These are phyloP conservation scores for Lamprologus lemairii DNA, from an alignment of 2,113 vertebrate species.

Conservation along the genomic window DNA sequence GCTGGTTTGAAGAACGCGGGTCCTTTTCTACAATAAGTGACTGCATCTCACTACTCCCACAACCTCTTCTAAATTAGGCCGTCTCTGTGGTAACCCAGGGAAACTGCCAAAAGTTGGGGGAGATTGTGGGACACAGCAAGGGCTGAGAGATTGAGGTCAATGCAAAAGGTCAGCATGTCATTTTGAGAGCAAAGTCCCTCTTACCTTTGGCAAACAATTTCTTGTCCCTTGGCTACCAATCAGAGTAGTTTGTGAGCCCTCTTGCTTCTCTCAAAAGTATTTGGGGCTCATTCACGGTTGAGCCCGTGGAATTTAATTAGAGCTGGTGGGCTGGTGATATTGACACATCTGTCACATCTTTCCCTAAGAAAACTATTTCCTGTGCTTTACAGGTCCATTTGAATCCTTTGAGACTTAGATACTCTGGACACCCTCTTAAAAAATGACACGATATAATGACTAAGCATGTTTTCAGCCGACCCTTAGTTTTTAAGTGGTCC, in stretches of 20 bases:
- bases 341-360: slow-evolving; percentile 22
- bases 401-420: not conserved
- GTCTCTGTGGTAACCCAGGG: slow-evolving; percentile 29
- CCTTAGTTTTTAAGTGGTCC: slow-evolving; percentile 47
- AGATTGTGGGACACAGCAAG: not conserved
- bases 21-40: not conserved
- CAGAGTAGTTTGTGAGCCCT: slow-evolving; percentile 11
- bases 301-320: slow-evolving; percentile 45
- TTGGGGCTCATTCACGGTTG: not conserved
- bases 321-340: slow-evolving; percentile 18
- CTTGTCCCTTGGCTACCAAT: slow-evolving; percentile 52
- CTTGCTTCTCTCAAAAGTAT: slow-evolving; percentile 12
- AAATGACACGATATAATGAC: slow-evolving; percentile 19
- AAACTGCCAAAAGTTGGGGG: slow-evolving; percentile 34
- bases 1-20: slow-evolving; percentile 16
- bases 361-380: slow-evolving; percentile 6
- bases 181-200: slow-evolving; percentile 49
- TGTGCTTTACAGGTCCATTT: not conserved
- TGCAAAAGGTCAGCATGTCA: slow-evolving; percentile 40
- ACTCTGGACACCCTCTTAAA: not conserved
- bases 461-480: slow-evolving; percentile 5
- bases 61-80: slow-evolving; percentile 42
- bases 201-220: slow-evolving; percentile 53
- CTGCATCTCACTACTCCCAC: slow-evolving; percentile 7
- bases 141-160: slow-evolving; percentile 52